phyloP scores from a whole-genome alignment of 2,888 invertebrate species.

The Julus scanicus region DNA sequence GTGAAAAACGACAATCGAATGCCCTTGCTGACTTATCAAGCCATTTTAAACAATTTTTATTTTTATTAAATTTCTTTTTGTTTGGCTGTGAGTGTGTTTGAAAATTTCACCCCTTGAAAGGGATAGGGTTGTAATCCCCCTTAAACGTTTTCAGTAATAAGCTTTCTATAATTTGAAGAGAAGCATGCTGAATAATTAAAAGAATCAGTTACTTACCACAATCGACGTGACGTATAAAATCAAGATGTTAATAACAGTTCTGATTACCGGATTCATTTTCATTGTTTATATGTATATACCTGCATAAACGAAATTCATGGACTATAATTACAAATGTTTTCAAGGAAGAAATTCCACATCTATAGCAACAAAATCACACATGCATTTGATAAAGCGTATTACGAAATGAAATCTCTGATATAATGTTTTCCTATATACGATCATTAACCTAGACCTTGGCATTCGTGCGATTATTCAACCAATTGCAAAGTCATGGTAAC shows the following conservation, averaged over 20 bases:
- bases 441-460: neutral
- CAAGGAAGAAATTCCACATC: neutral
- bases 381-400: neutral
- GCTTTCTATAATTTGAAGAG: no score
- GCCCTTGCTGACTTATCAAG: no score
- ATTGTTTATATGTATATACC: neutral
- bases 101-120: no score
- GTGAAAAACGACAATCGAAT: no score
- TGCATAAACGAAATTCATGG: neutral
- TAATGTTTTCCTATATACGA: neutral
- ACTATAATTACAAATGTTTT: neutral
- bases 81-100: no score
- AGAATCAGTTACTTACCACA: neutral
- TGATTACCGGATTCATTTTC: constrained; percentile 26
- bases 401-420: neutral
- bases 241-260: constrained; percentile 35
- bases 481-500: neutral
- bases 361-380: neutral
- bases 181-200: neutral
- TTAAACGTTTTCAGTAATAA: no score
- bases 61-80: no score
- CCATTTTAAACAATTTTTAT: no score
- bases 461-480: neutral
- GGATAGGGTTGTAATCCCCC: no score
- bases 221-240: neutral